Percentiles rank a stretch among this genome's conserved stretches.
Conservation (phyloP, 1,140 invertebrate genomes). For the Paracyclopina nana region DNA sequence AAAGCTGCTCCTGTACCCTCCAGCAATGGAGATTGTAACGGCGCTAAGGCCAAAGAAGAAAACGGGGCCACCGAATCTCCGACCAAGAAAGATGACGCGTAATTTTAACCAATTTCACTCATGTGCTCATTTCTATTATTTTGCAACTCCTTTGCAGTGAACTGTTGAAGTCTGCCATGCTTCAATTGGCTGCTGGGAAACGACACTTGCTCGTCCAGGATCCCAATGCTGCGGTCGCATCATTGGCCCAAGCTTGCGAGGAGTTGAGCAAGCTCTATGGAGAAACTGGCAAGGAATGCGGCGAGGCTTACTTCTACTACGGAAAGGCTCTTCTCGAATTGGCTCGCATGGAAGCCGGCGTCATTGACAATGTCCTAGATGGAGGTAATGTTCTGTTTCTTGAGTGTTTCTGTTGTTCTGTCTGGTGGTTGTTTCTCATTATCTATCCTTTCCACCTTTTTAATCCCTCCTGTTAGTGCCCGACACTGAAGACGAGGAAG, state of each 20-base stretch:
- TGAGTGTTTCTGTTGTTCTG: too few relatives aligned
- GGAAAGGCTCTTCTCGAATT: slow-evolving; percentile 58
- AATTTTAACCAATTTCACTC: too few relatives aligned
- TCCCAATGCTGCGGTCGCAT: slow-evolving; percentile 47
- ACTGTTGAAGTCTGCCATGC: slow-evolving; percentile 24
- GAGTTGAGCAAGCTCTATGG: slow-evolving; percentile 46
- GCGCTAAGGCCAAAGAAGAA: too few relatives aligned
- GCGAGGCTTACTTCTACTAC: slow-evolving; percentile 56
- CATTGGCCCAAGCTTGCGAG: slow-evolving; percentile 50
- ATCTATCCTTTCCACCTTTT: background rate
- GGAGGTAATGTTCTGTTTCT: slow-evolving; percentile 21
- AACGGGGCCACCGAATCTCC: too few relatives aligned
- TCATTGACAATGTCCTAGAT: slow-evolving; percentile 49
- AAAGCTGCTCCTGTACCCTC: too few relatives aligned
- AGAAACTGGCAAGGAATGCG: slow-evolving; percentile 51
- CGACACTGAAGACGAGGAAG: too few relatives aligned
- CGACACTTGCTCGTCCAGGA: slow-evolving; percentile 57
- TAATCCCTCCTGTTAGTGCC: too few relatives aligned
- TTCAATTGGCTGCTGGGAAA: slow-evolving; percentile 43
- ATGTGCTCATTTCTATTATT: too few relatives aligned
- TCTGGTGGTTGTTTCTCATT: too few relatives aligned
- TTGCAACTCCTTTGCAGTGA: too few relatives aligned
- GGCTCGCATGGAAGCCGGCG: slow-evolving; percentile 52
- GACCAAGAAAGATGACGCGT: too few relatives aligned
- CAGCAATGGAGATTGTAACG: too few relatives aligned